Evolutionary conservation across 2,888 invertebrate species (phyloP), one percentile per base, ranked within the genome.

Genomic region (Argyresthia goedartella): DNA sequence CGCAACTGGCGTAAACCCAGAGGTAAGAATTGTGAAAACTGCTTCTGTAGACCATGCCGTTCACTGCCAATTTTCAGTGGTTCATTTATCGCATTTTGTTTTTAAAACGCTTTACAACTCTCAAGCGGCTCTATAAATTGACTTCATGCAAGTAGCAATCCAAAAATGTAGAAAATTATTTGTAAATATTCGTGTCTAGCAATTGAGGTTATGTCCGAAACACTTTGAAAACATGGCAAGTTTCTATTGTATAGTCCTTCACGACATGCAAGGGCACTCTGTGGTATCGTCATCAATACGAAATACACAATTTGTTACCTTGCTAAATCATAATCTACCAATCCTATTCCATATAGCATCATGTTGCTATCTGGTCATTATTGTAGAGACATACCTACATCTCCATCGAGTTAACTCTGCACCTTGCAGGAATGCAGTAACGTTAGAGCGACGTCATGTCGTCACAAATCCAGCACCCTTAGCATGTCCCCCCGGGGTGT

Each of bases 1-100:
- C 91, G 94, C 64, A 97, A 95, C 91, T 99, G 99, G 99, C 93
- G 99, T 77, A 99, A 98, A 89, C 99, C 99, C 15, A 98, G 98
- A 89, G 99, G 87, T 87, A 73, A 63, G 76, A 54, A 35, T 33
- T 10, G 8, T 51, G 47, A 16, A 52, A 44, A 13, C 50, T 54
- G 11, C 49, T 44, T 52, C 15, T 10, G n/a, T 9, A 14, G 41
- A 51, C 57, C 54, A 53, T 54, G 43, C 42, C 8, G 15, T 39
- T n/a, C 43, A 42, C 43, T 45, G 42, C 25, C 25, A 50, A 44
- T n/a, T 13, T 43, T 13, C 11, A 25, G 10, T 33, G 8, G 13
- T 14, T 45, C 35, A 41, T 1, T 11, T 36, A 13, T 44, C 9
- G 10, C 13, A 8, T 35, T 45, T 16, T 42, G 9, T 13, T 43